A percentile compares a stretch with the other conserved stretches of the same genome.
Conservation (phyloP, 2,888 invertebrate genomes). For the Callinectes sapidus region DNA sequence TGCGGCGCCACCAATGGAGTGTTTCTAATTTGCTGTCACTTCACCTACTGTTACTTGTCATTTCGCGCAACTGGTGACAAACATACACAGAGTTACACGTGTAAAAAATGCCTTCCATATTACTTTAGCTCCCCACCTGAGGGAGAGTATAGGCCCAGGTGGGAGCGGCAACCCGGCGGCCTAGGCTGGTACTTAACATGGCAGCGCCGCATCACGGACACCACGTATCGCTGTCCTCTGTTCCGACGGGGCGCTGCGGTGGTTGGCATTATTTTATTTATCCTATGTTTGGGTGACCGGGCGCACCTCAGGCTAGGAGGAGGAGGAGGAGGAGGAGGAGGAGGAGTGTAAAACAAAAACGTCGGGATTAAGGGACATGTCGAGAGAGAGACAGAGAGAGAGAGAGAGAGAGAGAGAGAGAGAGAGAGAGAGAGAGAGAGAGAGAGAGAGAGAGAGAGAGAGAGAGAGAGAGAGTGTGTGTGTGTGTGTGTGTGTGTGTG, state of each 20-base stretch:
- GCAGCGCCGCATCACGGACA: neutral
- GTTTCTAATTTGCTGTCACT: conserved; percentile 28
- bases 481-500: conserved; percentile 35
- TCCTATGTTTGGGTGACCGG: neutral
- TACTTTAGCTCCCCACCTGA: conserved; percentile 32
- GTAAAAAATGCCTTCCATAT: conserved; percentile 14
- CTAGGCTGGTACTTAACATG: conserved; percentile 10
- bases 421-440: conserved; percentile 10
- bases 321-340: neutral
- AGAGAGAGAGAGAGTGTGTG: neutral
- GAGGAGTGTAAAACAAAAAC: neutral
- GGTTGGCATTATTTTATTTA: neutral
- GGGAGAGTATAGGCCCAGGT: conserved; percentile 13
- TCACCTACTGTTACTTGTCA: conserved; percentile 26
- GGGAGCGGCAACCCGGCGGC: neutral
- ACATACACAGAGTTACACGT: conserved; percentile 26
- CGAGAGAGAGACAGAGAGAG: neutral
- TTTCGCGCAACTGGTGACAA: conserved; percentile 26
- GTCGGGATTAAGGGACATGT: neutral
- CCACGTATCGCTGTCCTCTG: neutral
- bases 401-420: conserved; percentile 25
- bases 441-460: neutral
- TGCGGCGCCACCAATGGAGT: conserved; percentile 29
- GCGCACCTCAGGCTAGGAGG: neutral
- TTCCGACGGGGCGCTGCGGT: neutral